phyloP scores from a whole-genome alignment of 2,113 vertebrate genomes.

The Calyptomena viridis region DNA sequence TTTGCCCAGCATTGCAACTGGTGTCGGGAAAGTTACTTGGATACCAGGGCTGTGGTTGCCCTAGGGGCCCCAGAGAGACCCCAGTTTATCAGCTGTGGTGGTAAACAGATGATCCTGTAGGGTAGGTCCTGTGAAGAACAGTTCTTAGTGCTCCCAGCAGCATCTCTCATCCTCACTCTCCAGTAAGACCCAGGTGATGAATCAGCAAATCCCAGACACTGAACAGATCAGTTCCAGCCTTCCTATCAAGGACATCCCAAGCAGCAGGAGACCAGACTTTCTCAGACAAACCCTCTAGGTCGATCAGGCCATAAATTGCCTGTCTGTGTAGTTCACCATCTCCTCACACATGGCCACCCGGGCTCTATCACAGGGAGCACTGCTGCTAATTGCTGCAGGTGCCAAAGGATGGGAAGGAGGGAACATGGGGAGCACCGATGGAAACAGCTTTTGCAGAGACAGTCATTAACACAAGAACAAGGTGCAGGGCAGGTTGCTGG shows the following conservation, averaged over 20 bases:
- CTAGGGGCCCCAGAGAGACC: not conserved
- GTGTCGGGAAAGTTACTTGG: not conserved
- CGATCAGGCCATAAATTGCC: not conserved
- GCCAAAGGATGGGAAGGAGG: not conserved
- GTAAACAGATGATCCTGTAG: not conserved
- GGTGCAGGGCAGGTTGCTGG: not conserved
- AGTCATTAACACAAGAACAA: not conserved
- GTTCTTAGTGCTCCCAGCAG: not conserved
- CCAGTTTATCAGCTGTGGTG: not conserved
- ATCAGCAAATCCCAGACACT: not conserved
- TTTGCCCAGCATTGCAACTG: rapidly evolving
- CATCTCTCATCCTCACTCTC: not conserved
- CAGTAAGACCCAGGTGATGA: not conserved
- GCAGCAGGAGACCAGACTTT: not conserved
- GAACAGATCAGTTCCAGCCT: not conserved
- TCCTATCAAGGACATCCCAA: not conserved
- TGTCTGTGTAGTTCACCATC: rapidly evolving
- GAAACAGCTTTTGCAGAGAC: not conserved
- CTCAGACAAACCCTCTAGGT: not conserved
- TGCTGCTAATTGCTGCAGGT: not conserved
- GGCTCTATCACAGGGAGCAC: not conserved
- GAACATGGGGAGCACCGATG: rapidly evolving
- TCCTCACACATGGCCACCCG: rapidly evolving
- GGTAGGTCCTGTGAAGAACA: not conserved
- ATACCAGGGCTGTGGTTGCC: not conserved